Conservation (phyloP, 2,113 vertebrate species). For the Petrocephalus zakoni region DNA sequence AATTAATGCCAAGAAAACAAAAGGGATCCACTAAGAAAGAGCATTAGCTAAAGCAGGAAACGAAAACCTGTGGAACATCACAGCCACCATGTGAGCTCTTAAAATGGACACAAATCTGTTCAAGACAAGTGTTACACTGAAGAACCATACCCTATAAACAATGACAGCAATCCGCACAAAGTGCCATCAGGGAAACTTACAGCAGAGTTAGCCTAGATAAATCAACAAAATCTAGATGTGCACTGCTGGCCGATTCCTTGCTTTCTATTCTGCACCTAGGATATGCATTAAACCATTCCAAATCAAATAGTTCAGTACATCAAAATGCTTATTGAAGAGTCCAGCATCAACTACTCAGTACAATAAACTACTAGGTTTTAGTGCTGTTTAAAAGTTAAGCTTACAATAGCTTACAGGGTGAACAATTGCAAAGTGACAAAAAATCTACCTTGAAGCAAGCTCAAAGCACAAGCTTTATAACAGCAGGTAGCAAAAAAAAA, state of each 20-base stretch:
- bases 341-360: not conserved
- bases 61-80: not conserved
- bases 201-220: not conserved
- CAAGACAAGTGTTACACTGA: not conserved
- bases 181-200: not conserved
- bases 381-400: not conserved
- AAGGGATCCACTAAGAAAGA: not conserved
- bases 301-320: not conserved
- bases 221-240: not conserved
- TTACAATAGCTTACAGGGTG: not conserved
- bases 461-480: not conserved
- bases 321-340: not conserved
- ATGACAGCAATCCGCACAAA: not conserved
- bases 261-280: not conserved
- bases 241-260: not conserved
- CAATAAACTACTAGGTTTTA: not conserved
- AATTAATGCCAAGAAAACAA: not conserved
- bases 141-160: not conserved
- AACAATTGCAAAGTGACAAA: not conserved
- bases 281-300: not conserved
- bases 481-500: not conserved
- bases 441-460: not conserved
- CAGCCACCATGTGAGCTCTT: not conserved
- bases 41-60: not conserved
- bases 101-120: not conserved